Conservation (phyloP, 2,113 vertebrate genomes). For the Meles meles region DNA sequence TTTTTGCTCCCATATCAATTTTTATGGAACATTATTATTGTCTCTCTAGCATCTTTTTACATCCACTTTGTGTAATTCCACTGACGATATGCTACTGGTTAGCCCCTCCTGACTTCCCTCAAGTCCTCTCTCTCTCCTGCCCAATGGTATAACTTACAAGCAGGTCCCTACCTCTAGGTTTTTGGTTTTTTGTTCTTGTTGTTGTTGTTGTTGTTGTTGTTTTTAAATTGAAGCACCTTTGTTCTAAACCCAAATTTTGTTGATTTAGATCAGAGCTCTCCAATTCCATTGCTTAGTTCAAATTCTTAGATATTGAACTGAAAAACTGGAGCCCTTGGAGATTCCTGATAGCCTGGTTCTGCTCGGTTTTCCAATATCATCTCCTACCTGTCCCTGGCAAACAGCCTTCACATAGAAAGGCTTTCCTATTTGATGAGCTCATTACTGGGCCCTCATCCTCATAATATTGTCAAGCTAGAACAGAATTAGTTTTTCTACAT, state of each 20-base stretch:
- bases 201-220: no score
- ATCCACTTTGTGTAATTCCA: background rate
- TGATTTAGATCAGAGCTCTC: background rate
- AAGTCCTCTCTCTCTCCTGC: background rate
- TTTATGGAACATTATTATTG: background rate
- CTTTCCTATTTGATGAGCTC: background rate
- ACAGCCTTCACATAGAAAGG: rapidly evolving
- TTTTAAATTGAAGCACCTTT: background rate
- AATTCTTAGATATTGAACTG: background rate
- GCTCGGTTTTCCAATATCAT: rapidly evolving
- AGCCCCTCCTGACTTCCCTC: background rate
- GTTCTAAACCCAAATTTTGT: background rate
- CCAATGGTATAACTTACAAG: background rate
- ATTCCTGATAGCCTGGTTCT: rapidly evolving
- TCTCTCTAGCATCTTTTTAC: background rate
- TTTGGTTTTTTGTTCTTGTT: background rate
- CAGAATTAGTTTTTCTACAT: background rate
- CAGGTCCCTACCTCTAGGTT: background rate
- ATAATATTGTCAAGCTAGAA: background rate
- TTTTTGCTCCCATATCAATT: background rate
- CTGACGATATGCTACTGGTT: rapidly evolving
- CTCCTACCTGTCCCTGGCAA: background rate
- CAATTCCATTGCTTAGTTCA: background rate
- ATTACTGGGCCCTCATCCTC: background rate
- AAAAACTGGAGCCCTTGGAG: rapidly evolving